A percentile compares a stretch with the other conserved stretches of the same genome.
phyloP scores from a whole-genome alignment of 2,888 invertebrate species.

The Crepidodera aurea region DNA sequence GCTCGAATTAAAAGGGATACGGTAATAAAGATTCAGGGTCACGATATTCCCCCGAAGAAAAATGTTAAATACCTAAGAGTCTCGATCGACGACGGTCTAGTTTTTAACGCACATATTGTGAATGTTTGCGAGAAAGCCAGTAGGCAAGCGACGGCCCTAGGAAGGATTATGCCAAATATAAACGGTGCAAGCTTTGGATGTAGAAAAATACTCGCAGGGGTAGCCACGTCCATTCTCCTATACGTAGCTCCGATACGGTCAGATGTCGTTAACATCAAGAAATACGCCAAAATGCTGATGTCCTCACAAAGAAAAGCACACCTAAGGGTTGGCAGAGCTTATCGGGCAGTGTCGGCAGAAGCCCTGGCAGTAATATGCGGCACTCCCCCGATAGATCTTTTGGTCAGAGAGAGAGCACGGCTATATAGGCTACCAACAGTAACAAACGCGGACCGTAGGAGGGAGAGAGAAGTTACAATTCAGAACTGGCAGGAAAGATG shows the following conservation, averaged over 20 bases:
- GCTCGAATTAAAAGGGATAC: background rate
- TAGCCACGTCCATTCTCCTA: no score
- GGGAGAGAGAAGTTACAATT: background rate
- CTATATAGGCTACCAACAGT: background rate
- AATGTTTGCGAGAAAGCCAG: background rate
- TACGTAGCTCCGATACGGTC: no score
- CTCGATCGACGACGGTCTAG: background rate
- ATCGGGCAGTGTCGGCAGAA: no score
- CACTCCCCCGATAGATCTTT: background rate
- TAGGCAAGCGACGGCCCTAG: background rate
- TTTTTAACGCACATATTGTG: background rate
- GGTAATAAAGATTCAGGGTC: no score
- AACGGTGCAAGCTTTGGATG: background rate
- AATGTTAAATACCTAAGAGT: background rate
- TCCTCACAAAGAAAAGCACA: no score
- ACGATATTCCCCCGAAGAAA: background rate
- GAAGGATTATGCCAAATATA: background rate
- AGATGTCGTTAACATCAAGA: no score
- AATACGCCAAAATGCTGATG: no score
- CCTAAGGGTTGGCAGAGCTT: no score
- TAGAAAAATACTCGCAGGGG: background rate
- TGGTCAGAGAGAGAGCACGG: background rate
- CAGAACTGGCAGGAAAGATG: background rate
- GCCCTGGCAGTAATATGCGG: constrained; percentile 1
- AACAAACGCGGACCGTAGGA: background rate